Evolutionary conservation across 92 coral and sea anemone genomes (phyloP).

Genomic region (Parazoanthus darwini): DNA sequence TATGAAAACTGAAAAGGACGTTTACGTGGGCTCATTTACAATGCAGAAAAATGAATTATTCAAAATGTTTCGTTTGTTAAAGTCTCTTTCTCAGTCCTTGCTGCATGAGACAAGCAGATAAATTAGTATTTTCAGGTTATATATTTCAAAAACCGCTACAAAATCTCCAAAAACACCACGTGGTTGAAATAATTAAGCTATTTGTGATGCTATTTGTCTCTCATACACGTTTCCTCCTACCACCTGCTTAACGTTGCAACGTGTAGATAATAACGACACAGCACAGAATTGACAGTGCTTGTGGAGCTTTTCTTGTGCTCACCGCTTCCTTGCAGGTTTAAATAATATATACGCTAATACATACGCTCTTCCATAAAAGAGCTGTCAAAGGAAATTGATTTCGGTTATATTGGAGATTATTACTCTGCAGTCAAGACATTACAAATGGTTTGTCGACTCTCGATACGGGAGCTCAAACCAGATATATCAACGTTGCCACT

Average conservation of each 20-base stretch:
- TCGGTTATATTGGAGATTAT: constrained; percentile 8
- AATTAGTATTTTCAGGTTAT: neutral
- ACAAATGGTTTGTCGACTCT: neutral
- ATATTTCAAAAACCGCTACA: neutral
- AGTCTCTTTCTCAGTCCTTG: constrained; percentile 7
- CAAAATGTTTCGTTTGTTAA: neutral
- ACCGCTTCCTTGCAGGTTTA: constrained; percentile 14
- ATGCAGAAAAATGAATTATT: neutral
- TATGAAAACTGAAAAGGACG: neutral
- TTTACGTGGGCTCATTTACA: constrained; percentile 5
- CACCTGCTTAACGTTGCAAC: too few relatives aligned
- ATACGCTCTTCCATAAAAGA: constrained; percentile 23
- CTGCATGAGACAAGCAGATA: neutral
- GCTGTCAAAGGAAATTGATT: constrained; percentile 11
- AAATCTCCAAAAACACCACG: neutral
- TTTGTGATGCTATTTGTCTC: neutral
- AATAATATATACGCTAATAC: constrained; percentile 24
- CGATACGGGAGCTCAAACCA: neutral
- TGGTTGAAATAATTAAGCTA: neutral
- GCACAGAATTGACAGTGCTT: neutral
- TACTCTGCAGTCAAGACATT: neutral
- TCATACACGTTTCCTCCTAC: neutral
- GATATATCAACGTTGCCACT: neutral
- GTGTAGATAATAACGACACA: neutral
- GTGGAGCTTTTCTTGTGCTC: neutral